Evolutionary conservation across 2,797 vertebrate species (phyloP), one percentile per base, ranked within the genome.

Genomic region (Pterois miles): DNA sequence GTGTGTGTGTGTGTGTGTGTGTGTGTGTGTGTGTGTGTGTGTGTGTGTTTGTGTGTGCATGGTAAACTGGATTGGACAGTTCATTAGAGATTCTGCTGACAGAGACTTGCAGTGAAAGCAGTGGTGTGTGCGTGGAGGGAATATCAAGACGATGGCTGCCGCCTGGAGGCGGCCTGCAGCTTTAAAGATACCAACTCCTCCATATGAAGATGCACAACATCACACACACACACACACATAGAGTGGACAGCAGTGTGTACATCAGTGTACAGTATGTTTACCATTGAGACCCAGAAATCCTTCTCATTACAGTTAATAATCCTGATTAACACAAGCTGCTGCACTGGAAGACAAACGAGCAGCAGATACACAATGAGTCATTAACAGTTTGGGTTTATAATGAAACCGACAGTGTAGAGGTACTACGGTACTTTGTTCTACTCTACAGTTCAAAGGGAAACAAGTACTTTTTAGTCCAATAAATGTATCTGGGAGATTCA

Each of bases 21-120:
- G 34, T 63, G 14, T 75, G 79, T 83, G 87, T n/a, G n/a, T 33
- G 31, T 33, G 31, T 33, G 53, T 70, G 65, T 56, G 34, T 65
- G 48, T 48, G 16, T 67, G 83, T n/a, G n/a, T 77, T 73, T n/a
- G 63, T 69, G 82, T 75, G 79, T 83, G 87, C 65, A 88, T 87
- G 90, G 84, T 77, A 87, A 91, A 90, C 78, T 36, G 53, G 77
- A 62, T 90, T 82, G 85, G 91, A 82, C 66, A 83, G 78, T 88
- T 90, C 88, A 92, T 93, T 94, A 88, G 75, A 92, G 90, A 94
- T 94, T 95, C 92, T 93, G 92, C 94, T 92, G 94, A 94, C 93
- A 92, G 82, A 84, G 91, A 87, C 90, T 87, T 82, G 81, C 70
- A 74, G 82, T 73, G 84, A 89, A 81, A 86, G 87, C 83, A 87